Percentiles rank a stretch among this genome's conserved stretches.
These are phyloP conservation scores for Drosophila pseudotakahashii DNA, from an alignment of 2,888 invertebrate species.

Conservation along the genomic window DNA sequence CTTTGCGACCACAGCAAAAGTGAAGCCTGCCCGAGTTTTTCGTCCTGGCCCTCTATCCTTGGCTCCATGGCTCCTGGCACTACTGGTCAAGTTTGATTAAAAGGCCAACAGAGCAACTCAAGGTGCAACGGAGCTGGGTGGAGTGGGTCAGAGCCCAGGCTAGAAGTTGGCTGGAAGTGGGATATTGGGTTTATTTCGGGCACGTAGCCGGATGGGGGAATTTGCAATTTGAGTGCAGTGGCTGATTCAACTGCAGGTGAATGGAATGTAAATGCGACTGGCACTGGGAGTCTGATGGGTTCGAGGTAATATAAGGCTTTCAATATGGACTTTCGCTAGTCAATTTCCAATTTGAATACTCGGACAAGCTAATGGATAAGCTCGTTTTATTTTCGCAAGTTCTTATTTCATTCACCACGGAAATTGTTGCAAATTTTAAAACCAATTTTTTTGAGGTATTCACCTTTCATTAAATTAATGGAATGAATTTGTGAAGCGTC, in stretches of 20 bases:
- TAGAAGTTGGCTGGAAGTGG: slow-evolving; percentile 1
- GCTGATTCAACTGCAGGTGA: slow-evolving; percentile 14
- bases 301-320: neutral
- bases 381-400: no score
- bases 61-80: neutral
- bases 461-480: slow-evolving; percentile 13
- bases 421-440: slow-evolving; percentile 1
- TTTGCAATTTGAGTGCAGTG: slow-evolving; percentile 14
- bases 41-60: neutral
- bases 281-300: neutral
- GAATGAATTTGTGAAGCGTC: neutral
- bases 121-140: slow-evolving; percentile 22
- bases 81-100: slow-evolving; percentile 50
- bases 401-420: neutral
- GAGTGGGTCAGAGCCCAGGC: no score
- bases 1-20: slow-evolving; percentile 35
- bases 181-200: slow-evolving; percentile 30
- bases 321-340: neutral
- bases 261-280: slow-evolving; percentile 7
- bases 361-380: neutral
- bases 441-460: neutral
- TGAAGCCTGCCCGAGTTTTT: slow-evolving; percentile 18
- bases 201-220: slow-evolving; percentile 25
- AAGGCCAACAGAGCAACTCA: slow-evolving; percentile 25
- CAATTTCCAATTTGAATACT: slow-evolving; percentile 5